Conservation (phyloP, 1,140 invertebrate genomes). For the Meloidogyne exigua region DNA sequence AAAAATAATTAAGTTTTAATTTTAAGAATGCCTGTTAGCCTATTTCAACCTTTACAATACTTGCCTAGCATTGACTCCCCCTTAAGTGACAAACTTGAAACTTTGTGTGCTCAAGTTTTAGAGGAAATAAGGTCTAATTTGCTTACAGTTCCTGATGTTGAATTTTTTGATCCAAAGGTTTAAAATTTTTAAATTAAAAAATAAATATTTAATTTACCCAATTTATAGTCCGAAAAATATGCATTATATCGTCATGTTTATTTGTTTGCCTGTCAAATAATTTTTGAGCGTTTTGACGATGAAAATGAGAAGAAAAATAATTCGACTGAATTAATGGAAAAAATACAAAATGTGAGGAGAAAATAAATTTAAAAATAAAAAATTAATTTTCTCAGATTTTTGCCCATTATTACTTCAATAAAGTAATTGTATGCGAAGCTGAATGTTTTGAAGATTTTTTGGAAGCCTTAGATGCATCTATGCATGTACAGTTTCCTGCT, state of each 20-base stretch:
- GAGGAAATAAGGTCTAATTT: slow-evolving; percentile 33
- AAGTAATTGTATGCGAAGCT: slow-evolving; percentile 35
- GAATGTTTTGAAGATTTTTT: slow-evolving; percentile 48
- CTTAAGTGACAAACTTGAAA: slow-evolving; percentile 23
- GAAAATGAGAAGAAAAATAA: not conserved
- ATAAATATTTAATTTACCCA: not conserved
- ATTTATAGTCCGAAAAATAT: slow-evolving; percentile 39
- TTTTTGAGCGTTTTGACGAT: slow-evolving; percentile 12
- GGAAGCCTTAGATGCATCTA: slow-evolving; percentile 41
- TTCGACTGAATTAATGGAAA: slow-evolving; percentile 18
- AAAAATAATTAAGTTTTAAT: slow-evolving; percentile 8
- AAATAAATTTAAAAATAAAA: not conserved
- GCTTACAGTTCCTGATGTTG: slow-evolving; percentile 39
- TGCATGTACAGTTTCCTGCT: slow-evolving; percentile 37
- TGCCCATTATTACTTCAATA: slow-evolving; percentile 44
- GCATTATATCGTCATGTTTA: slow-evolving; percentile 41
- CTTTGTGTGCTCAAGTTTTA: slow-evolving; percentile 30
- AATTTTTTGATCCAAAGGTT: slow-evolving; percentile 38
- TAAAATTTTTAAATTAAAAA: not conserved
- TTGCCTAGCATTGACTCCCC: slow-evolving; percentile 40
- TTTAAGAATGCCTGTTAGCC: slow-evolving; percentile 30
- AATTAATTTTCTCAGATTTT: slow-evolving; percentile 32
- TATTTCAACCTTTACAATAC: slow-evolving; percentile 44
- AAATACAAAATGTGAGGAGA: slow-evolving; percentile 35
- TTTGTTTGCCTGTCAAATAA: slow-evolving; percentile 38